Evolutionary conservation across 2,113 vertebrate species (phyloP), one percentile per base, ranked within the genome.

Genomic region (Ophthalmolycus amberensis): DNA sequence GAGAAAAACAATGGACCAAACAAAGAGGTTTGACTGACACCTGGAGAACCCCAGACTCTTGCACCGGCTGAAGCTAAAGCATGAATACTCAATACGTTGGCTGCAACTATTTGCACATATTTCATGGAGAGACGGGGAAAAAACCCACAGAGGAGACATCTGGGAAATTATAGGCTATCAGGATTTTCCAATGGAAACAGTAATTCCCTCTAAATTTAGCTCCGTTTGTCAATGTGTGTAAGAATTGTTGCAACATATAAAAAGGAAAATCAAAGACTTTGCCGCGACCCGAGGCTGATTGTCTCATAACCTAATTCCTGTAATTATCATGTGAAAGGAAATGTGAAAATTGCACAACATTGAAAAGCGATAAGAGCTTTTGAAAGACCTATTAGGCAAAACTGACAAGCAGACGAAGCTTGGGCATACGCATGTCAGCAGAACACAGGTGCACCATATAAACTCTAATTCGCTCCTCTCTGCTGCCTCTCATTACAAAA

Each of bases 271-370:
- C 70, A 84, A 80, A 85, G 77, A 46, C 63, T 71, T 67, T 59
- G 25, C 63, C 3, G 5, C 67, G 62, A 59, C 75, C 74, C 0
- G 10, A 34, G 75, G 66, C 40, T 54, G 59, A 80, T 77, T 76
- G 66, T 89, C 78, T 79, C 29, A 44, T 80, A 76, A 87, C 63
- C 62, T 71, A 42, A 81, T 86, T 91, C 65, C 71, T 78, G 73
- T 74, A 83, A 92, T 92, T 88, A 91, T 84, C 84, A 86, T 81
- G 52, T 86, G 77, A 91, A 92, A 85, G 70, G 78, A 84, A 85
- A 91, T 60, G 66, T 79, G 63, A 82, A 84, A 92, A 89, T 79
- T 67, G 64, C 75, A 83, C 32, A 83, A 78, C 58, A 79, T 3
- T 71, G 65, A 75, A 73, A 80, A 66, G 62, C 15, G 22, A 48